Evolutionary conservation across 2,797 vertebrate genomes (phyloP).

Genomic region (Xiphophorus birchmanni): DNA sequence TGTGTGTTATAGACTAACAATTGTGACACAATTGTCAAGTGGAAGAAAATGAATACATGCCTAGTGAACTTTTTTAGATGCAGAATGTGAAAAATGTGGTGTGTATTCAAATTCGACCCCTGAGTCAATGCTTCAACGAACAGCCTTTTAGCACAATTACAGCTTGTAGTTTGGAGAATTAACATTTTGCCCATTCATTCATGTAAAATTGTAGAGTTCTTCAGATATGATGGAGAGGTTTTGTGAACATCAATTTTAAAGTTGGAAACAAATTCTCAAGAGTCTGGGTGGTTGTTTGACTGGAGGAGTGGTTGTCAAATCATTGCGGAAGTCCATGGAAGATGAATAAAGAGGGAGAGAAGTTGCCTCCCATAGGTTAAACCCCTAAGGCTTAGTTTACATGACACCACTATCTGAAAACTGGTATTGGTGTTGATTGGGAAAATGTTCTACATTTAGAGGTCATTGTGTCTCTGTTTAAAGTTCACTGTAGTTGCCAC

Average conservation of each 20-base stretch:
- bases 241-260: neutral
- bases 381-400: too few species aligned
- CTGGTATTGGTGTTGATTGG: too few species aligned
- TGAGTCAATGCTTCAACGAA: neutral
- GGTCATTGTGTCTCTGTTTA: neutral
- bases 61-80: neutral
- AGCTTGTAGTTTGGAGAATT: neutral
- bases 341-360: too few species aligned
- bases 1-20: neutral
- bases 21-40: too few species aligned
- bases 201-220: neutral
- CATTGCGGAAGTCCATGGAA: too few species aligned
- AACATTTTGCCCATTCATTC: neutral
- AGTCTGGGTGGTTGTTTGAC: too few species aligned
- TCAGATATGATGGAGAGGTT: neutral
- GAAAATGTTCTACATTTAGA: too few species aligned
- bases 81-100: neutral
- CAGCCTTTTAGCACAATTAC: neutral
- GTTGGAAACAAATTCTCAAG: neutral
- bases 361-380: too few species aligned
- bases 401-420: too few species aligned
- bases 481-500: neutral
- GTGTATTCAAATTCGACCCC: neutral
- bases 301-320: too few species aligned
- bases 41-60: neutral